Evolutionary conservation across 1,140 invertebrate species (phyloP), one percentile per base, ranked within the genome.

Genomic region (Drosophila sulfurigaster): DNA sequence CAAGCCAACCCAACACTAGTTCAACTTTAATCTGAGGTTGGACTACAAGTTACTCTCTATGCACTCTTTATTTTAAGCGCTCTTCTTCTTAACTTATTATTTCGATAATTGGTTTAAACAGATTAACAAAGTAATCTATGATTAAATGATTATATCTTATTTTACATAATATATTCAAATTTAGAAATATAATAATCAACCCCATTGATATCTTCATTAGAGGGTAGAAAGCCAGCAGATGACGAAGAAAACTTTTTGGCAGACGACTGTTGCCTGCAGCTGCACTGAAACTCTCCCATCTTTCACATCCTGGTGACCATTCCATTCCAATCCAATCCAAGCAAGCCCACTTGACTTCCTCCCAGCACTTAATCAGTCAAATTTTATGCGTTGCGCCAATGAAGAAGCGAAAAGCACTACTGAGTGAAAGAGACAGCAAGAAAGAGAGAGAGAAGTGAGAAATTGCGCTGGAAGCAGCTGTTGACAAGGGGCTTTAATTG

Each of bases 291-390:
- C 13, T 11, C 32, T 16, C 1, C 13, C 54, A 57, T 11, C 51
- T 35, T 49, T 30, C 41, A 38, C 43, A 35, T 63, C 59, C 8
- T 28, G 48, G 48, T 20, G 20, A 28, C 20, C 10, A 15, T 32
- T 28, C 20, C 10, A 15, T 32, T 28, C 30, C 8, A 10, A 13
- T 8, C 5, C 41, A 45, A 13, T 56, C 13, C 38, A 25, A 16
- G 35, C 13, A 70, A 67, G 67, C 46, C 64, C 54, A 74, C 60
- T 70, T 78, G 67, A 66, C 70, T 73, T 65, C 67, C 63, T 75
- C 48, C 32, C 67, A 46, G 66, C 81, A 88, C 85, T 88, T 85
- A 88, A 88, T 88, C 85, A 88, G 85, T 81, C 75, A 89, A 85
- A 85, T 81, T 89, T 68, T 59, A 49, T 74, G 67, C 54, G 63